Base-by-base conservation (phyloP, 2,888 invertebrate genomes). In the Oegoconia quadripuncta region DNA sequence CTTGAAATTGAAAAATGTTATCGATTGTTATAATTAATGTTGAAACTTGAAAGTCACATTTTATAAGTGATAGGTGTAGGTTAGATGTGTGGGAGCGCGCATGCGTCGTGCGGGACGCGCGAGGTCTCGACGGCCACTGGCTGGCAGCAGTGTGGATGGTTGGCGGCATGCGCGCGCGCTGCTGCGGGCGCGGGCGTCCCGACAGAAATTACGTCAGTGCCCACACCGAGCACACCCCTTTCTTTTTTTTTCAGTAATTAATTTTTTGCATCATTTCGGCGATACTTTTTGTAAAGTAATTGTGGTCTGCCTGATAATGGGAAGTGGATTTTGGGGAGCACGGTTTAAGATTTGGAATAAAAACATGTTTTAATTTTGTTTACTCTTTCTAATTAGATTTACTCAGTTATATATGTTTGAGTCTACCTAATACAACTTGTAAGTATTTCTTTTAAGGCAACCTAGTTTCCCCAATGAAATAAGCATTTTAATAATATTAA, bases 171-270 rank as follows among this genome's bases (percentile, higher is more conserved):
- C 70, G 46, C 41, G 56, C 48, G 64, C 69, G 64, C 59, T 57
- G 65, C 71, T 65, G 69, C 72, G 44, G 50, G 60, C 61, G 54
- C 46, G 50, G 37, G 45, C 59, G 53, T 52, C 69, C 59, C 55
- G 60, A 65, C 64, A 69, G 67, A 69, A 65, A 77, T 82, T 83
- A 82, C 83, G 79, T 80, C 82, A 78, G 73, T 65, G 64, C 54
- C 50, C 63, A 65, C 66, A 69, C 69, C 73, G 73, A 69, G 66
- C 74, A 64, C 80, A 81, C 82, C 83, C 86, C 86, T 78, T 84
- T 84, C 76, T 72, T 82, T 84, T 81, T 66, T 82, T 79, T 79
- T 74, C 66, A 64, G 65, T 77, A 78, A 84, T 83, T 82, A 82
- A 72, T 81, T 83, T 82, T 77, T 78, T 82, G 75, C 71, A 62